phyloP scores from a whole-genome alignment of 2,797 vertebrate species.

The Sphenodon punctatus region DNA sequence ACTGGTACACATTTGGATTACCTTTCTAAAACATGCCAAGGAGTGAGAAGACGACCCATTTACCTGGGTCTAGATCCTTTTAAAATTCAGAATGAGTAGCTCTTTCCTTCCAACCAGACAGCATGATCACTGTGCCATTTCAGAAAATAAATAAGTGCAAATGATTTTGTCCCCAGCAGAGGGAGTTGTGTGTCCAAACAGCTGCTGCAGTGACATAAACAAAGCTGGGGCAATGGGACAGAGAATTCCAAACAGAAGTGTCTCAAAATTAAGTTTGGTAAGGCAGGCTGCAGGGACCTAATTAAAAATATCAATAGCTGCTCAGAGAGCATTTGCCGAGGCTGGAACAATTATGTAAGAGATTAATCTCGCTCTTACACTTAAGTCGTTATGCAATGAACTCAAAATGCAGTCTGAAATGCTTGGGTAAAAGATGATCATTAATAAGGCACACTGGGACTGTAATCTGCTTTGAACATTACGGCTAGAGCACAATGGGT shows the following conservation, averaged over 20 bases:
- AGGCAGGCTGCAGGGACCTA: neutral
- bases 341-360: neutral
- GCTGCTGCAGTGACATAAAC: neutral
- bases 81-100: neutral
- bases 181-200: neutral
- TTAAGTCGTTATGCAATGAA: neutral
- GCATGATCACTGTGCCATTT: neutral
- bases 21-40: too few relatives aligned
- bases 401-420: neutral
- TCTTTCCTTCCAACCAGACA: neutral
- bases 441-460: neutral
- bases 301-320: neutral
- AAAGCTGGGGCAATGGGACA: neutral
- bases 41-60: too few relatives aligned
- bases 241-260: neutral
- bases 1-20: too few relatives aligned
- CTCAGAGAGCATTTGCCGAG: neutral
- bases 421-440: rapidly evolving
- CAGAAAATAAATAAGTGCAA: neutral
- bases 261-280: neutral
- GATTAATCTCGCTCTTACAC: neutral
- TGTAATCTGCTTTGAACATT: rapidly evolving
- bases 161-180: neutral
- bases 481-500: neutral
- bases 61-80: neutral